Evolutionary conservation across 1,140 invertebrate species (phyloP), one percentile per base, ranked within the genome.

Genomic region (Cyclargus thomasi): DNA sequence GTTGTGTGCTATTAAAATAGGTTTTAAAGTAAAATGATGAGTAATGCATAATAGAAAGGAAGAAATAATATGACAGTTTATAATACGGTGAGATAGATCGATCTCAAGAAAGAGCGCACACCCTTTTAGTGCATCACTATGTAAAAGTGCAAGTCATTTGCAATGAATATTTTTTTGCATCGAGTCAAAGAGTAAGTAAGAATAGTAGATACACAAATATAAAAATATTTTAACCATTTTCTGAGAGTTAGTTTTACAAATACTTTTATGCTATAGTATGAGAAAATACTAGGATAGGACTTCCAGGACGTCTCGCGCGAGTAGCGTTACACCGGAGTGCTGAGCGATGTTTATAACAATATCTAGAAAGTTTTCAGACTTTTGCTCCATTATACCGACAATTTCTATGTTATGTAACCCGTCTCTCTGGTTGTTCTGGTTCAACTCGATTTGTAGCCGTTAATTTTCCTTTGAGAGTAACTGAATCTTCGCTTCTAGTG

Each of bases 381-480:
- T 20, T 8, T 20, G 18, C 14, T 59, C 55, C 21, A 17, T 18
- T 11, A 59, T 8, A 59, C 18, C 55, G 0, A 59, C 55, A 5
- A 59, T 20, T 59, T 59, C 55, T 22, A 59, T 10, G 17, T 59
- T 59, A 11, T 21, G 17, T 21, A 59, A 21, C 1, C 55, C 21
- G 47, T 64, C 63, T 39, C 35, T 64, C 39, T 64, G 63, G 17
- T 64, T 64, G 36, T 64, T 64, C 10, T n/a, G 18, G 29, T 64
- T 64, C 29, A 64, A 14, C 17, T 64, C 35, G 29, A 39, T 20
- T 21, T 47, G n/a, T 20, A 64, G 7, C 1, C 11, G 29, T 64
- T 64, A 7, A 47, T 64, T 36, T 39, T 64, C 20, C 7, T 0
- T 47, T 18, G 14, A 36, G 5, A 64, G 20, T 10, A 10, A 39